Evolutionary conservation across 1,140 invertebrate genomes (phyloP), one percentile per base, ranked within the genome.

Genomic region (Gerris buenoi): DNA sequence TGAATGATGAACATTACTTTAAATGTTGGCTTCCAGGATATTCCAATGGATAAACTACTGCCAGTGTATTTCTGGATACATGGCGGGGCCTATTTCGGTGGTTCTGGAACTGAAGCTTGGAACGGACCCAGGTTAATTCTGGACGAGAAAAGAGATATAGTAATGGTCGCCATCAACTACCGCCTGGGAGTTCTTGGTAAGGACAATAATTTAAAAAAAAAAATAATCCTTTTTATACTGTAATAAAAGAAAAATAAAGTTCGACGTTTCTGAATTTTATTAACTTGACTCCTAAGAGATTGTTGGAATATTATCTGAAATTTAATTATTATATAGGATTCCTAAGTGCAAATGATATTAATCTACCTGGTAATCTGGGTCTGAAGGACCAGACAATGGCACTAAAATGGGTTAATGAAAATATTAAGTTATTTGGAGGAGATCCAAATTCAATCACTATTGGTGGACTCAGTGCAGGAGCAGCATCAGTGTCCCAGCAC

Each of bases 361-460:
- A 23, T 2, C 2, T 64, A 18, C 63, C 63, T 2, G 63, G 63
- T 27, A 64, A 64, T 25, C 13, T 64, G 26, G 63, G 63, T 1
- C 26, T 64, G 2, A 64, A 64, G n/a, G 63, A 64, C 18, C 63
- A 64, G 28, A 33, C 28, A 1, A 64, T 64, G 63, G 63, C 63
- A 15, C n/a, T 64, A 18, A 5, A 27, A n/a, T 64, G 63, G 63
- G 28, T 64, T 1, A 27, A 64, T 14, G 28, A 33, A 3, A 64
- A 64, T 28, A 64, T 64, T n/a, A 23, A 33, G 22, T 61, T 22
- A 15, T 64, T 29, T 33, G 63, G 63, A 29, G 63, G 63, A 15
- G 28, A 64, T 64, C 63, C 63, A 2, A 27, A 64, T 27, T 10
- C 3, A 33, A 22, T 64, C 22, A 33, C 28, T n/a, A 14, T 33